Evolutionary conservation across 2,113 vertebrate species (phyloP).

Genomic region (Bolborhynchus lineola): DNA sequence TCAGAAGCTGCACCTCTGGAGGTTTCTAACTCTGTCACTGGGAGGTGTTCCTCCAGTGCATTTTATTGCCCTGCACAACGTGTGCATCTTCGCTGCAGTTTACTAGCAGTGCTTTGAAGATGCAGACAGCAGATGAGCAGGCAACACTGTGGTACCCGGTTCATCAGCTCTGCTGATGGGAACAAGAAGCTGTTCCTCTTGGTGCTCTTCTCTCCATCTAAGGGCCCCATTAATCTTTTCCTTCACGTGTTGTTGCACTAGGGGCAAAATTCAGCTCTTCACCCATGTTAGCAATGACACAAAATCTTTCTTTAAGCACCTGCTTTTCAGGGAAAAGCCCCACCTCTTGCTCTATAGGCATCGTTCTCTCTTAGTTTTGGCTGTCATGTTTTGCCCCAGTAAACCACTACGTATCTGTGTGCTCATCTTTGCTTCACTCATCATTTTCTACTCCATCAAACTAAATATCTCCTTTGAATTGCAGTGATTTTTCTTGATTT

Average conservation of each 20-base stretch:
- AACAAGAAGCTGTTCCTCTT: not conserved
- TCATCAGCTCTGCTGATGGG: not conserved
- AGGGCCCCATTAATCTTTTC: not conserved
- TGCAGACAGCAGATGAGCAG: not conserved
- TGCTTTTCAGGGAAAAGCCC: not conserved
- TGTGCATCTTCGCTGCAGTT: not conserved
- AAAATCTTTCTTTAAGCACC: not conserved
- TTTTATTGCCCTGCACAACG: not conserved
- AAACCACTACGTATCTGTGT: not conserved
- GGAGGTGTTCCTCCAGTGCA: not conserved
- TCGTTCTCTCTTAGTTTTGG: not conserved
- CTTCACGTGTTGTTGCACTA: not conserved
- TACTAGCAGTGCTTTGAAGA: not conserved
- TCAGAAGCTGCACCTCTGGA: not conserved
- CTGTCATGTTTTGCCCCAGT: not conserved
- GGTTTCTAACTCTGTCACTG: not conserved
- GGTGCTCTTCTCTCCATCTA: not conserved
- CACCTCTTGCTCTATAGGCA: not conserved
- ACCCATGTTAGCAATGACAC: not conserved
- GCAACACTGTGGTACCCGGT: not conserved
- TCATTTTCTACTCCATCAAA: not conserved
- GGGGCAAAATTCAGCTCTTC: not conserved
- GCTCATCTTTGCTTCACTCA: not conserved
- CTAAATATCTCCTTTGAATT: not conserved
- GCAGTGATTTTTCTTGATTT: not conserved